Conservation (phyloP, 2,113 vertebrate species). For the Pelobates fuscus region DNA sequence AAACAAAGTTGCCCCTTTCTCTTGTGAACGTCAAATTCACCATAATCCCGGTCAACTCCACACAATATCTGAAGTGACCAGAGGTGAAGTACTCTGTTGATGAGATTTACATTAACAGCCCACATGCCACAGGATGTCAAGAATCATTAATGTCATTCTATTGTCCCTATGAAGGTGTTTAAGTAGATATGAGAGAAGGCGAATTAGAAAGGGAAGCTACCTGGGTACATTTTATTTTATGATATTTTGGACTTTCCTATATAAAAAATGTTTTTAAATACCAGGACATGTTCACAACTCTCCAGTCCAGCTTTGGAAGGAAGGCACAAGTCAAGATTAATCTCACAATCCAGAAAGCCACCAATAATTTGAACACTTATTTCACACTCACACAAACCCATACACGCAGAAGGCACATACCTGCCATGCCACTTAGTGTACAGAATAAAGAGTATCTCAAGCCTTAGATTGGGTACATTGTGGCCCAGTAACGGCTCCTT, state of each 20-base stretch:
- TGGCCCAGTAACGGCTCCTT: neutral
- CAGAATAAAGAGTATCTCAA: slow-evolving; percentile 3
- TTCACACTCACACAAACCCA: slow-evolving; percentile 44
- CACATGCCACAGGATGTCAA: no score
- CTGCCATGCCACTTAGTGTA: slow-evolving; percentile 28
- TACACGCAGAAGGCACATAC: slow-evolving; percentile 33
- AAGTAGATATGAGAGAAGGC: neutral
- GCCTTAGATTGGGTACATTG: slow-evolving; percentile 1
- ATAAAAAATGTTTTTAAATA: neutral
- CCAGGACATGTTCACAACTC: neutral
- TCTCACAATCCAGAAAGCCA: slow-evolving; percentile 25
- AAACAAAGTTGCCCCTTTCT: no score
- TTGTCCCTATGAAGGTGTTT: no score
- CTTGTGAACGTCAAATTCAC: no score
- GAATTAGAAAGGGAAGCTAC: neutral
- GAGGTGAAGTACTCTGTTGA: no score
- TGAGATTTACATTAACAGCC: no score
- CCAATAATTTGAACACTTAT: neutral
- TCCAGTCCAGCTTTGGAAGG: slow-evolving; percentile 37
- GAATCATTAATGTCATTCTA: no score
- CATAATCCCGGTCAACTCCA: no score
- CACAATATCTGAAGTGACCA: no score
- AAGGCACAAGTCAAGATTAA: slow-evolving; percentile 43
- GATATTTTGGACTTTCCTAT: neutral
- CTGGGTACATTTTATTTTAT: neutral